phyloP scores from a whole-genome alignment of 2,113 vertebrate species.

The Haplochromis vanheusdeni region DNA sequence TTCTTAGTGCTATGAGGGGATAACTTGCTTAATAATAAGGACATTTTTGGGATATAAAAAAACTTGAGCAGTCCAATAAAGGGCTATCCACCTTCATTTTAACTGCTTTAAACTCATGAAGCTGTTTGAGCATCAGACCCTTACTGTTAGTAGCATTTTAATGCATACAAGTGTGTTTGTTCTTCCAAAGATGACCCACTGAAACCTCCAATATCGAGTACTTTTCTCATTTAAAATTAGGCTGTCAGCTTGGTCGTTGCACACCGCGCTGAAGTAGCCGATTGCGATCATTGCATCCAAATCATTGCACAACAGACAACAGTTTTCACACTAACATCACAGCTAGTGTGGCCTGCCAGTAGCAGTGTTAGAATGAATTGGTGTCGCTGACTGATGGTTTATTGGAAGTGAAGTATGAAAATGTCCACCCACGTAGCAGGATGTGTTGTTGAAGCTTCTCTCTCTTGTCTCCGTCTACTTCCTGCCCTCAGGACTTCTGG shows the following conservation, averaged over 20 bases:
- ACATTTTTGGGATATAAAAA: not conserved
- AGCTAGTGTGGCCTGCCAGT: not conserved
- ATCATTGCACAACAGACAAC: not conserved
- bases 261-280: not conserved
- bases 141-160: not conserved
- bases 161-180: not conserved
- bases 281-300: not conserved
- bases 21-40: not conserved
- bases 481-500: slow-evolving; percentile 77
- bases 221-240: not conserved
- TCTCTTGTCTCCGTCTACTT: not conserved
- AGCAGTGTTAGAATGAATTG: not conserved
- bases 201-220: not conserved
- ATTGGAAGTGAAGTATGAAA: not conserved
- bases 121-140: not conserved
- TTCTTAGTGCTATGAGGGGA: not conserved
- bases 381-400: slow-evolving; percentile 9
- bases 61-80: not conserved
- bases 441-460: not conserved
- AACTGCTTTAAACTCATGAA: not conserved
- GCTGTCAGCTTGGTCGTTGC: not conserved
- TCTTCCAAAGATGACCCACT: not conserved
- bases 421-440: slow-evolving; percentile 30
- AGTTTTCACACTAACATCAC: slow-evolving; percentile 11
- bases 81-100: not conserved